A percentile compares a stretch with the other conserved stretches of the same genome.
phyloP scores from a whole-genome alignment of 2,797 vertebrate species.

The Cichlasoma orientale region DNA sequence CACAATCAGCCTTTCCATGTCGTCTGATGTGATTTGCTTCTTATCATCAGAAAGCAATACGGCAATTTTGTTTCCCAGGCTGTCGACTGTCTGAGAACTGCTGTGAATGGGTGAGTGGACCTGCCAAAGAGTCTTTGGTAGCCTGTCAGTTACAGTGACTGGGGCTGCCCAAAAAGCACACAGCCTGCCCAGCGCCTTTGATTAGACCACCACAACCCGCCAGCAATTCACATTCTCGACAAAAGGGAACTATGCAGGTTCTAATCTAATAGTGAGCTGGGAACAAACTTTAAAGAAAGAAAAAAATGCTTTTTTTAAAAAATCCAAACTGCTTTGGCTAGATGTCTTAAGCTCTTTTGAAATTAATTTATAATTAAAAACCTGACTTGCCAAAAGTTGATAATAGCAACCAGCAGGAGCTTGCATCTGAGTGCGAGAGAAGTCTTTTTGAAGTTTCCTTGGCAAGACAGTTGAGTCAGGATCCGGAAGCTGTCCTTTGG shows the following conservation, averaged over 20 bases:
- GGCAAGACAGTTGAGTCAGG: conserved; percentile 23
- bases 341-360: conserved; percentile 37
- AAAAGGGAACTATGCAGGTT: conserved; percentile 52
- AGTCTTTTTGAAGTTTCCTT: conserved; percentile 45
- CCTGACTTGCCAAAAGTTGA: conserved; percentile 53
- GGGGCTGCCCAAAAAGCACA: conserved; percentile 41
- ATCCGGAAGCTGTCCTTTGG: conserved; percentile 33
- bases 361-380: conserved; percentile 57
- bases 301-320: conserved; percentile 27
- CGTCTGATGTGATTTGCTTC: conserved; percentile 56
- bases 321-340: conserved; percentile 27
- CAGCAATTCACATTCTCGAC: conserved; percentile 46
- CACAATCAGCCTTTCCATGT: conserved; percentile 42
- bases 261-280: conserved; percentile 28
- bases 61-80: conserved; percentile 68
- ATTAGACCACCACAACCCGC: conserved; percentile 37
- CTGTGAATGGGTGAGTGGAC: conserved; percentile 71
- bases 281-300: conserved; percentile 41
- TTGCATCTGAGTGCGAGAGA: conserved; percentile 21
- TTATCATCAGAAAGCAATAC: conserved; percentile 70
- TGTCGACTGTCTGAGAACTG: conserved; percentile 59
- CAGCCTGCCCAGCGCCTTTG: conserved; percentile 42
- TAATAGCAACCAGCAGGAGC: conserved; percentile 44
- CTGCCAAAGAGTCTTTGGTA: conserved; percentile 75
- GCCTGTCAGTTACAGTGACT: conserved; percentile 66